These are phyloP conservation scores for Hypothenemus hampei DNA, from an alignment of 1,140 invertebrate genomes.

Conservation along the genomic window DNA sequence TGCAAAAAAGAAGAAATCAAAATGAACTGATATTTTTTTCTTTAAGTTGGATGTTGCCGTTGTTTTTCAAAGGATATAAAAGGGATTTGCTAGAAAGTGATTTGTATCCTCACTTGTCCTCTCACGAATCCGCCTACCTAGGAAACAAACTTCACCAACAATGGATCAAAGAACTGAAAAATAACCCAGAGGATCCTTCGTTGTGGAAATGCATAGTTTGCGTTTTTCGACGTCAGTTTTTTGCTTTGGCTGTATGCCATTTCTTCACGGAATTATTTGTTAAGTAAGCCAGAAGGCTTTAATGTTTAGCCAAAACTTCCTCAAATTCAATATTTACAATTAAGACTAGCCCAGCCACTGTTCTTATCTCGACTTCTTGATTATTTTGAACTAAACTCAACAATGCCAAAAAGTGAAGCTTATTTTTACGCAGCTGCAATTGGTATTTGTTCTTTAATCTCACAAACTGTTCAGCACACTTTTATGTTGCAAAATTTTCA, in stretches of 20 bases:
- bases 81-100: constrained; percentile 31
- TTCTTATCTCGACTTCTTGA: constrained; percentile 26
- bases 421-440: constrained; percentile 67
- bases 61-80: constrained; percentile 31
- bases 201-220: constrained; percentile 34
- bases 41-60: constrained; percentile 43
- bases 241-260: constrained; percentile 21
- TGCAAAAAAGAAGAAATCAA: too few relatives aligned
- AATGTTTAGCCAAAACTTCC: constrained; percentile 4
- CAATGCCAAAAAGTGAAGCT: constrained; percentile 47
- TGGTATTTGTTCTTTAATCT: constrained; percentile 58
- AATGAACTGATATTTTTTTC: neutral
- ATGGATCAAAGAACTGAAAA: constrained; percentile 47
- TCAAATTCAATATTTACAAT: too few relatives aligned
- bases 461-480: constrained; percentile 67
- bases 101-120: constrained; percentile 25
- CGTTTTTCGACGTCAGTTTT: constrained; percentile 29
- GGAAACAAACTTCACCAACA: constrained; percentile 54
- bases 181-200: constrained; percentile 34
- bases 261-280: constrained; percentile 34
- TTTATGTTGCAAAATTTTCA: constrained; percentile 68
- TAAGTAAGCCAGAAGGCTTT: constrained; percentile 37
- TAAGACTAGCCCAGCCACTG: constrained; percentile 47
- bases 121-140: constrained; percentile 38
- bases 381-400: constrained; percentile 25